Conservation (phyloP, 2,797 vertebrate genomes). For the Mustela erminea region DNA sequence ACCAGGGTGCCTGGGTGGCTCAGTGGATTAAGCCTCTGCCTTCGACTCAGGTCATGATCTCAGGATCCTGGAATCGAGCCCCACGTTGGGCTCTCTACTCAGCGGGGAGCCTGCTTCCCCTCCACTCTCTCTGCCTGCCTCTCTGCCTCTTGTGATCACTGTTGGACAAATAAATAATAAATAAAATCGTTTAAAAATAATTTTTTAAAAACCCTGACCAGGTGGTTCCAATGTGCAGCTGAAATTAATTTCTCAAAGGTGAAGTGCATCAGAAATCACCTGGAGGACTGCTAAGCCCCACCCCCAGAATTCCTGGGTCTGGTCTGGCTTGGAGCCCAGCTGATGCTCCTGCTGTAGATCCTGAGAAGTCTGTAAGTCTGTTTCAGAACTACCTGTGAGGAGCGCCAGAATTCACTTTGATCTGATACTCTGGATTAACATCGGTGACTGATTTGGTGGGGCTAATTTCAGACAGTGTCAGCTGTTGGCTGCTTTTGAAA, state of each 20-base stretch:
- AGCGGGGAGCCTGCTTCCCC: too few relatives aligned
- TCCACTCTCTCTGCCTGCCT: too few relatives aligned
- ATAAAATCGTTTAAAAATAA: too few relatives aligned
- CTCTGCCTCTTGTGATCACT: too few relatives aligned
- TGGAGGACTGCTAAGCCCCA: too few relatives aligned
- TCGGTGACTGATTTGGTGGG: background rate
- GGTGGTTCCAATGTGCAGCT: background rate
- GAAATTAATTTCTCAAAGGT: background rate
- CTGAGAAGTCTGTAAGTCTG: background rate
- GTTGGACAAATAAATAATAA: too few relatives aligned
- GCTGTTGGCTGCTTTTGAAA: background rate
- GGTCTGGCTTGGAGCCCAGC: too few relatives aligned
- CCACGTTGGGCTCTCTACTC: too few relatives aligned
- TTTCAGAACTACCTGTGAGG: background rate
- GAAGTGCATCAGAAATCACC: background rate
- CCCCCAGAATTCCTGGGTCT: background rate
- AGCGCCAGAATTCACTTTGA: background rate
- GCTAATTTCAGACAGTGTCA: background rate
- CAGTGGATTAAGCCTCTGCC: too few relatives aligned
- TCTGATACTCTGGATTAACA: background rate
- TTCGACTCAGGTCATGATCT: too few relatives aligned
- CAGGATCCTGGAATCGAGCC: too few relatives aligned
- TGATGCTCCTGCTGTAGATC: background rate
- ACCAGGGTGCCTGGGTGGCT: too few relatives aligned
- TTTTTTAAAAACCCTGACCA: background rate